Percentiles rank a stretch among this genome's conserved stretches.
These are phyloP conservation scores for Hydropotes inermis DNA, from an alignment of 2,113 vertebrate species.

Conservation along the genomic window DNA sequence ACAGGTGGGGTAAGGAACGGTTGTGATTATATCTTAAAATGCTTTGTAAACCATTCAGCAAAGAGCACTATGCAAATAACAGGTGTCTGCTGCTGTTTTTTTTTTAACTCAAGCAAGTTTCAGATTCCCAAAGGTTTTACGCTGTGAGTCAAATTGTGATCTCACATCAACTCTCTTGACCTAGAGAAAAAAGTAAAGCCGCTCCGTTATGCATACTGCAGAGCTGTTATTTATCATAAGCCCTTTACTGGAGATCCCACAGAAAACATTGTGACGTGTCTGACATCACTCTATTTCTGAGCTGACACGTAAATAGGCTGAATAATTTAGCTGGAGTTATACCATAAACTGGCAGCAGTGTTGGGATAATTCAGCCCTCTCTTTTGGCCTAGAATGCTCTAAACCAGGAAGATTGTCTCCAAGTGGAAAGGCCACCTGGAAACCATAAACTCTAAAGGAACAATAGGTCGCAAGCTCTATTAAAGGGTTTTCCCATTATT, in stretches of 20 bases:
- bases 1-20: background rate
- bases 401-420: background rate
- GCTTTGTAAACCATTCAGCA: constrained; percentile 4
- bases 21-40: constrained; percentile 8
- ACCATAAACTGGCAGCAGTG: background rate
- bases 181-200: constrained; percentile 18
- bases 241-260: background rate
- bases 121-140: constrained; percentile 6
- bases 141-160: background rate
- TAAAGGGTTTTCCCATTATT: background rate
- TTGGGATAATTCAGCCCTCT: background rate
- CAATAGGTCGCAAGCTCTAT: background rate
- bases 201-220: background rate
- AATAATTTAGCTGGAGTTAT: constrained; percentile 34
- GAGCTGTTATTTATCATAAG: constrained; percentile 30
- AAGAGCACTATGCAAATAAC: constrained; percentile 27
- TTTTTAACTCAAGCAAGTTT: constrained; percentile 13
- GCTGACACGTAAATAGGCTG: constrained; percentile 11
- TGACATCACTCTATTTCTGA: constrained; percentile 16
- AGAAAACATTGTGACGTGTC: constrained; percentile 5
- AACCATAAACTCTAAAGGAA: background rate
- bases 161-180: background rate
- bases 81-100: background rate
- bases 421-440: background rate
- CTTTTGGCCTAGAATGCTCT: background rate